A percentile compares a stretch with the other conserved stretches of the same genome.
Evolutionary conservation across 2,113 vertebrate genomes (phyloP).

Genomic region (Chrysemys picta): DNA sequence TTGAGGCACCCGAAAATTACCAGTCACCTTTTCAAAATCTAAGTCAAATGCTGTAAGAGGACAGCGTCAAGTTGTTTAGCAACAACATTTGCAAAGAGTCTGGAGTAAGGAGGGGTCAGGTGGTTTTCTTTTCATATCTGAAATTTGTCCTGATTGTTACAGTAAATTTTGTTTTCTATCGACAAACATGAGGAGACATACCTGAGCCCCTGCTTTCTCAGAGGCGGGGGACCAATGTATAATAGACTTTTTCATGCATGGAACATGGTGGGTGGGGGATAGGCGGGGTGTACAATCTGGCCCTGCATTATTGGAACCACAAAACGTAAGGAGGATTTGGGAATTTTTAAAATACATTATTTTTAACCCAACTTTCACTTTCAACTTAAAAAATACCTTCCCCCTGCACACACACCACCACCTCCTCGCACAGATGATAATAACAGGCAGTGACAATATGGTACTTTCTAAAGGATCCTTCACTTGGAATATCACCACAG

Average conservation of each 20-base stretch:
- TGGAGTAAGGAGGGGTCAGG: too few relatives aligned
- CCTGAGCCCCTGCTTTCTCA: not conserved
- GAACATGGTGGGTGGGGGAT: rapidly evolving
- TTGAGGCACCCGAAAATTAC: not conserved
- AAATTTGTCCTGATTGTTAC: not conserved
- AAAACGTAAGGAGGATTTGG: not conserved
- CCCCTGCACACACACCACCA: rapidly evolving
- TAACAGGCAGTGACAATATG: rapidly evolving
- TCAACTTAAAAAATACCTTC: not conserved
- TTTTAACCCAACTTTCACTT: not conserved
- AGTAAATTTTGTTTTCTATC: not conserved
- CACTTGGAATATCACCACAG: not conserved
- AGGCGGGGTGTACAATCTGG: not conserved
- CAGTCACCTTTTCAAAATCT: not conserved
- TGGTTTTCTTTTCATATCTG: not conserved
- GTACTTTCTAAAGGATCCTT: not conserved
- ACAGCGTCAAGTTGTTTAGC: not conserved
- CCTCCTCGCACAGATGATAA: not conserved
- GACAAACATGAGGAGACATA: rapidly evolving
- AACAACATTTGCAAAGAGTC: not conserved
- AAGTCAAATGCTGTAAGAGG: not conserved
- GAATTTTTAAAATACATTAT: not conserved
- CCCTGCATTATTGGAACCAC: rapidly evolving
- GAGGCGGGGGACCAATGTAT: not conserved
- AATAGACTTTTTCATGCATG: not conserved